These are phyloP conservation scores for Bicyclus anynana DNA, from an alignment of 1,140 invertebrate species.

Conservation along the genomic window DNA sequence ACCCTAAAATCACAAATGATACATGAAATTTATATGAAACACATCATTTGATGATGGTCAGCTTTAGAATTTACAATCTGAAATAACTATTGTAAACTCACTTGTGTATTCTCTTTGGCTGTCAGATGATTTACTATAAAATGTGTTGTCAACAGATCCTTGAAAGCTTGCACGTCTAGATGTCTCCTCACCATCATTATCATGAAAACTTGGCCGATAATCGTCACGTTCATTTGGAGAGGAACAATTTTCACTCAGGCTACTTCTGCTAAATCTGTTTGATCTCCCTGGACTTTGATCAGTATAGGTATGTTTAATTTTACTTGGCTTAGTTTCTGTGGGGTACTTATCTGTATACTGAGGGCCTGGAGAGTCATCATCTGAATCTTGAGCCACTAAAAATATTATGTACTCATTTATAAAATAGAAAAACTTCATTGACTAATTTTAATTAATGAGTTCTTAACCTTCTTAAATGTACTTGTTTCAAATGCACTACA, in stretches of 20 bases:
- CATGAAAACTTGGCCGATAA: constrained; percentile 46
- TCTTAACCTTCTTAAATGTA: too few relatives aligned
- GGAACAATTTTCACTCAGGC: constrained; percentile 67
- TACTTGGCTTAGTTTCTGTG: constrained; percentile 27
- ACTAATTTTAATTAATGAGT: too few relatives aligned
- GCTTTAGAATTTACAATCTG: too few relatives aligned
- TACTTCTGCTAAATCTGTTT: constrained; percentile 56
- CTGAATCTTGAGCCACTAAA: constrained; percentile 48
- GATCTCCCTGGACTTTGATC: constrained; percentile 40
- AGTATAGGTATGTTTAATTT: constrained; percentile 33
- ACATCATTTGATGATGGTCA: not conserved
- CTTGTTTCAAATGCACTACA: too few relatives aligned
- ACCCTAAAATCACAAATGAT: not conserved
- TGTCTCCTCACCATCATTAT: constrained; percentile 44
- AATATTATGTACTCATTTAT: not conserved
- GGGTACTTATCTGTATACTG: constrained; percentile 26
- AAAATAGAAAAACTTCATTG: too few relatives aligned
- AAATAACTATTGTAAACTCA: too few relatives aligned
- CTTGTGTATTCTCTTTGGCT: constrained; percentile 15
- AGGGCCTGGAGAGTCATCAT: constrained; percentile 50
- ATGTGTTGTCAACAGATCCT: constrained; percentile 38
- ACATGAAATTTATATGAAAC: not conserved
- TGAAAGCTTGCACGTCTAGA: constrained; percentile 40
- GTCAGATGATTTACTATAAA: constrained; percentile 41
- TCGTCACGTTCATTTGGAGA: constrained; percentile 67